Base-by-base conservation (phyloP, 1,140 invertebrate genomes). In the Babylonia areolata region DNA sequence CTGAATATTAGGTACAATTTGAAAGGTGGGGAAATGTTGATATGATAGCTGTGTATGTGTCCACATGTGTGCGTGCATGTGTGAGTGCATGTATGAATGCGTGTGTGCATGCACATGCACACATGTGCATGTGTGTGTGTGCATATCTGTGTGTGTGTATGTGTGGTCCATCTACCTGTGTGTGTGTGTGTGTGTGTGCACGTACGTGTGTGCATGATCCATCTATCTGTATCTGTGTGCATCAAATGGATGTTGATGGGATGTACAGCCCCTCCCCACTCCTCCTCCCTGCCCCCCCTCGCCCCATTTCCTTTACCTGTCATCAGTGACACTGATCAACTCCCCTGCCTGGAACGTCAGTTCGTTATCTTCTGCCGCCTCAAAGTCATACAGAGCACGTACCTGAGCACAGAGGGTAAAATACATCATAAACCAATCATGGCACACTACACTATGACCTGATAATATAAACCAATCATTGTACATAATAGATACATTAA, bases 331-430 rank as follows among this genome's bases (percentile, higher is more conserved):
- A 86, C 93, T 93, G 82, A 96, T 95, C 78, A 99, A 97, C 95
- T 99, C 99, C 85, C 99, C 99, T 80, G 98, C 96, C 90, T 97
- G 96, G 94, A 99, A 99, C 1, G 98, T 99, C 37, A 99, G 95
- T 95, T 99, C 99, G 94, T 99, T 99, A 91, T 99, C 99, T 95
- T 99, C 99, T 11, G 97, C 99, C 0, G 99, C 99, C 94, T 99
- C 99, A 95, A 99, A 99, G 94, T 99, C 99, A 95, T 99, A 99
- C 20, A 99, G 94, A 79, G 99, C 99, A 88, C 98, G 95, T 9
- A 99, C 98, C 94, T 96, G 87, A 20, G 84, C 9, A 73, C 86
- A 80, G 31, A 73, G 33, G n/a, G n/a, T n/a, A n/a, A n/a, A n/a
- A n/a, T n/a, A n/a, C n/a, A n/a, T n/a, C n/a, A n/a, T n/a, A n/a